These are phyloP conservation scores for Albula glossodonta DNA, from an alignment of 2,113 vertebrate genomes.

Conservation along the genomic window DNA sequence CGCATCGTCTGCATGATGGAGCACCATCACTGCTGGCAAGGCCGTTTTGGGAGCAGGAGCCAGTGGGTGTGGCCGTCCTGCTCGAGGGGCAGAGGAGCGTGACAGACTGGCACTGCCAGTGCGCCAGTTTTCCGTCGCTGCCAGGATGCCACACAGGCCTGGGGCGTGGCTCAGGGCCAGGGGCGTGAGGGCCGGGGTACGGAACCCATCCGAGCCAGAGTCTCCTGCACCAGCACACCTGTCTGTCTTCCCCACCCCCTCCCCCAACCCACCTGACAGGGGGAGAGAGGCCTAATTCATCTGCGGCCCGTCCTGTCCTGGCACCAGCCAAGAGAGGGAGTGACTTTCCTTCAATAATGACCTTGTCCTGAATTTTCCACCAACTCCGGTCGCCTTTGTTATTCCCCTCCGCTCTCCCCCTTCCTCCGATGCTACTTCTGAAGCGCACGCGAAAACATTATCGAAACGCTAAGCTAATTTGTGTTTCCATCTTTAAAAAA, in stretches of 20 bases:
- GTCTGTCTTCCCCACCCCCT: conserved; percentile 6
- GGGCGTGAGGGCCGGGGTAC: background rate
- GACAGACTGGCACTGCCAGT: conserved; percentile 15
- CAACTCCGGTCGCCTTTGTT: conserved; percentile 9
- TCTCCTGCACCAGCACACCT: conserved; percentile 13
- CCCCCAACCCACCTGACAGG: background rate
- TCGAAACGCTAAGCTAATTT: conserved; percentile 26
- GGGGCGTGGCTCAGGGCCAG: conserved; percentile 13
- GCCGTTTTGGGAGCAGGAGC: background rate
- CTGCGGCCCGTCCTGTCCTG: conserved; percentile 35
- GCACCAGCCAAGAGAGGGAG: conserved; percentile 36
- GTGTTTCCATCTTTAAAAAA: conserved; percentile 22
- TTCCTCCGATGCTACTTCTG: conserved; percentile 24
- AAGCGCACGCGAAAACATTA: background rate
- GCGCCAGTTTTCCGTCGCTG: background rate
- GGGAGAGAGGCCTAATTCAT: conserved; percentile 29
- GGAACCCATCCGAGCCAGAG: conserved; percentile 5
- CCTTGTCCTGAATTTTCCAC: conserved; percentile 52
- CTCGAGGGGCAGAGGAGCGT: background rate
- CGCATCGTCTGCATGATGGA: too few species aligned
- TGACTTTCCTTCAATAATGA: conserved; percentile 52
- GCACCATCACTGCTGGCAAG: background rate
- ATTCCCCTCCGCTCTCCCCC: conserved; percentile 31
- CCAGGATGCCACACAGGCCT: conserved; percentile 20
- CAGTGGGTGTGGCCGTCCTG: background rate